Percentiles rank a stretch among this genome's conserved stretches.
These are phyloP conservation scores for Myanophis thanlyinensis DNA, from an alignment of 2,113 vertebrate species.

Conservation along the genomic window DNA sequence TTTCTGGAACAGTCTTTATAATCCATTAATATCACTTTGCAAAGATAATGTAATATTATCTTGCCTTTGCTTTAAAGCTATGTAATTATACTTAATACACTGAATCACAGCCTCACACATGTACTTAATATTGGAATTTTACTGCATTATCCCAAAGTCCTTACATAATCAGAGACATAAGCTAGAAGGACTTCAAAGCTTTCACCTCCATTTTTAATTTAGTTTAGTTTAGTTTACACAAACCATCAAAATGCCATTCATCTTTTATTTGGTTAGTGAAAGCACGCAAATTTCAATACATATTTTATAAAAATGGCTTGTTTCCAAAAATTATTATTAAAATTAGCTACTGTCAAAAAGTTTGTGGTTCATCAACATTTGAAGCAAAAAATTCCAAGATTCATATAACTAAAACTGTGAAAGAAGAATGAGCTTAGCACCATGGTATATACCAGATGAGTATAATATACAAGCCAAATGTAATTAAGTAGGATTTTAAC, in stretches of 20 bases:
- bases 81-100: conserved; percentile 22
- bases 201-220: not conserved
- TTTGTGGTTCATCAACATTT: not conserved
- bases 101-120: conserved; percentile 3
- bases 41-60: conserved; percentile 6
- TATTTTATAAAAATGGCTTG: not conserved
- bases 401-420: not conserved
- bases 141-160: not conserved
- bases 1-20: conserved; percentile 37
- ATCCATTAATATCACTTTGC: conserved; percentile 39
- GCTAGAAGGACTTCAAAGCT: not conserved
- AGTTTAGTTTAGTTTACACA: not conserved
- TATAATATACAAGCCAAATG: not conserved
- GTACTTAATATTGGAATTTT: not conserved
- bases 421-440: not conserved
- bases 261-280: not conserved
- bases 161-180: not conserved
- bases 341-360: not conserved
- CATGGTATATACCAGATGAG: not conserved
- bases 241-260: not conserved
- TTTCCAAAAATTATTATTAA: not conserved
- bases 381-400: not conserved
- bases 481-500: not conserved
- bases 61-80: conserved; percentile 31
- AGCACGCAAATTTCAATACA: not conserved